Conservation (phyloP, 2,113 vertebrate species). For the Alces alces region DNA sequence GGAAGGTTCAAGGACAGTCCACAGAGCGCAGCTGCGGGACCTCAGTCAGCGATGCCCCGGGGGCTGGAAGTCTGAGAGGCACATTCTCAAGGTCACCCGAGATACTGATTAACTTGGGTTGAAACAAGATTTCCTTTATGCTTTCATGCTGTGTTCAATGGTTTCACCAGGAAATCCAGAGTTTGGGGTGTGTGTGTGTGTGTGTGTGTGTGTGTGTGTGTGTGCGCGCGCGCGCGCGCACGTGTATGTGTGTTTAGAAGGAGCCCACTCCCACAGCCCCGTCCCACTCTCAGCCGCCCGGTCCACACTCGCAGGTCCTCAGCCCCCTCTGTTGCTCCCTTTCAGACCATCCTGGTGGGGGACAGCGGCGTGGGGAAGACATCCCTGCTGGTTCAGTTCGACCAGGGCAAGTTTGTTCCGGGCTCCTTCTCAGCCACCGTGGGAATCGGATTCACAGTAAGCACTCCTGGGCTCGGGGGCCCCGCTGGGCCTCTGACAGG, state of each 20-base stretch:
- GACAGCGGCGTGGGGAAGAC: conserved; percentile 95
- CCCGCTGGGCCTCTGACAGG: not conserved
- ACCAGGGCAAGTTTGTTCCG: conserved; percentile 94
- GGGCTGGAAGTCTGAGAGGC: not conserved
- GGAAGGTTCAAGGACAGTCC: not conserved
- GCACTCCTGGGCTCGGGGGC: not conserved
- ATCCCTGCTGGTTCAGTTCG: conserved; percentile 92
- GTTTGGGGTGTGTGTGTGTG: too few relatives aligned
- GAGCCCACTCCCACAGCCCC: not conserved
- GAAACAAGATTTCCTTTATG: not conserved
- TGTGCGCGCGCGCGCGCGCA: fast-evolving
- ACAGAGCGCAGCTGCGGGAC: too few relatives aligned
- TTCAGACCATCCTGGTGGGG: conserved; percentile 92
- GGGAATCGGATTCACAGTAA: conserved; percentile 95
- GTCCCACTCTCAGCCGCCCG: not conserved
- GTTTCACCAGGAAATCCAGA: not conserved
- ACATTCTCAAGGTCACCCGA: not conserved
- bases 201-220: not conserved
- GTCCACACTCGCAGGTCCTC: fast-evolving
- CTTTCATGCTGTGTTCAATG: not conserved
- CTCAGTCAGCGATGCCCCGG: fast-evolving
- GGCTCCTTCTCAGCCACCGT: conserved; percentile 94
- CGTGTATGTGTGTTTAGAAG: not conserved
- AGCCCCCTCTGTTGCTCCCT: conserved; percentile 49
- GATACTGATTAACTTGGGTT: not conserved